Evolutionary conservation across 2,888 invertebrate species (phyloP), one percentile per base, ranked within the genome.

Genomic region (Cryptocephalus moraei): DNA sequence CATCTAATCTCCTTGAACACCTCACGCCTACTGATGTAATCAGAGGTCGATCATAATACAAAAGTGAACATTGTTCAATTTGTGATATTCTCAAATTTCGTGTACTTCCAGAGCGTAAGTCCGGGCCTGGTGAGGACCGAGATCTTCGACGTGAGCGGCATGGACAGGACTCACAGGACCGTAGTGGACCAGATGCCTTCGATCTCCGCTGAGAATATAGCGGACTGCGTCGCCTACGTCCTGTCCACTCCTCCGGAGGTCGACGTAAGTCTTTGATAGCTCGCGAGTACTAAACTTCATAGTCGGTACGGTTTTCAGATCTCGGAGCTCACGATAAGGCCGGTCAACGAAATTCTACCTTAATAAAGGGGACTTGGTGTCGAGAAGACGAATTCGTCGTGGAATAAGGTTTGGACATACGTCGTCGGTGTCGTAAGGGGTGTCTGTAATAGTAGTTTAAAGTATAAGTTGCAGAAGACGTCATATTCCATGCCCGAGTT

Each of bases 101-200:
- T 42, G 10, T 46, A 3, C 2, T 40, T 45, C 9, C 40, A 50
- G 50, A 48, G 43, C 31, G 32, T 50, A 8, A 50, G 50, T 44
- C 50, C 50, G n/a, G 50, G 50, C 4, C 33, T 14, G 13, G 50
- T 50, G 13, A 13, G 10, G 8, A 50, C 50, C 11, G 50, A 50
- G n/a, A 31, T n/a, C 8, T 1, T 13, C 8, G 39, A 36, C n/a
- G 8, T 11, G 36, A 6, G 10, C 8, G n/a, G 31, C 6, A 39
- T 11, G 9, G 9, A 9, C 9, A 2, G 8, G 8, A 12, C 41
- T n/a, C 8, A 8, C 9, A 2, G 8, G 9, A 31, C 41, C 9
- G 9, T 10, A 10, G 8, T 33, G 1, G 14, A 38, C 9, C 11
- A 32, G 22, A 9, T 13, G 12, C 39, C 40, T n/a, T 31, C 38